Evolutionary conservation across 2,797 vertebrate genomes (phyloP).

Genomic region (Pseudochirops corinnae): DNA sequence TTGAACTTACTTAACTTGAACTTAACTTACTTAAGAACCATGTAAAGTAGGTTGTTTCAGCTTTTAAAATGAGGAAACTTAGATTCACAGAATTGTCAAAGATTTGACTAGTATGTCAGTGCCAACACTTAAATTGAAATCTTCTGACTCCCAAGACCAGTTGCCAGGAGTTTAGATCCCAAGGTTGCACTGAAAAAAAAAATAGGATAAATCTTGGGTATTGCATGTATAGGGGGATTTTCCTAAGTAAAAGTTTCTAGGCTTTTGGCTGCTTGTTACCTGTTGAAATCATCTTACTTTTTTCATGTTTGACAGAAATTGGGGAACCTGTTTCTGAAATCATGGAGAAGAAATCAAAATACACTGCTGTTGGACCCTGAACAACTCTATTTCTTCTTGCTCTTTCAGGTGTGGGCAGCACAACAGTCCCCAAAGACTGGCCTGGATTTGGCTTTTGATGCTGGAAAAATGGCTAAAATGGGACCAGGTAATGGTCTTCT

Average conservation of each 20-base stretch:
- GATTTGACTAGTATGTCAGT: neutral
- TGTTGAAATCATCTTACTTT: constrained; percentile 16
- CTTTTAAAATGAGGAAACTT: neutral
- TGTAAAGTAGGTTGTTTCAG: neutral
- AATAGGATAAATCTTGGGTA: neutral
- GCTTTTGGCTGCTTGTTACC: neutral
- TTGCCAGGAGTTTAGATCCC: neutral
- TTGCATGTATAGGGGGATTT: neutral
- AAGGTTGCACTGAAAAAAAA: neutral
- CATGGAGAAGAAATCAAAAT: constrained; percentile 24
- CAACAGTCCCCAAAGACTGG: constrained; percentile 90
- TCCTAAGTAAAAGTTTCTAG: neutral
- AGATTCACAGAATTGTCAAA: neutral
- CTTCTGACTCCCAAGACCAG: neutral
- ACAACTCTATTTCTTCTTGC: constrained; percentile 48
- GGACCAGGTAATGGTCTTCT: constrained; percentile 87
- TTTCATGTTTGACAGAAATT: constrained; percentile 47
- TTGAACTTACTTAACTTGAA: neutral
- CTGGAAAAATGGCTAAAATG: constrained; percentile 90
- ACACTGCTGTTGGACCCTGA: constrained; percentile 25
- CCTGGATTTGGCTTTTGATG: constrained; percentile 96
- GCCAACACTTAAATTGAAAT: neutral
- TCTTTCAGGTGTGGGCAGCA: constrained; percentile 79
- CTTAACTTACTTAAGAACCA: neutral
- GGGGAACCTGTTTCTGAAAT: constrained; percentile 37